A percentile compares a stretch with the other conserved stretches of the same genome.
These are phyloP conservation scores for Ammodytes marinus DNA, from an alignment of 2,113 vertebrate genomes.

Conservation along the genomic window DNA sequence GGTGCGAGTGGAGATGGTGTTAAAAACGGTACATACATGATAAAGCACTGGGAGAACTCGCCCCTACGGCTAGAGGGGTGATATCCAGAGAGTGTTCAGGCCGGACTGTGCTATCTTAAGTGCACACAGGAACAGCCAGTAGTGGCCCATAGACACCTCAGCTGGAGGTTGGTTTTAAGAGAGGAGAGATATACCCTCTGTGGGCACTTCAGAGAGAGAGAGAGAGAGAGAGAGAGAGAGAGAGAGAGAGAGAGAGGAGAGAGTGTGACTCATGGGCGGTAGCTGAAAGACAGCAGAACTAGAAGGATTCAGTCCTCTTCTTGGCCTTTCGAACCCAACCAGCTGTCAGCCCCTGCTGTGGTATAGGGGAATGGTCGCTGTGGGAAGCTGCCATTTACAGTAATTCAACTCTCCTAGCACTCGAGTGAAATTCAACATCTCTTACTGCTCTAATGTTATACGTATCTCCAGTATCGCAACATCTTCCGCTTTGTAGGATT, in stretches of 20 bases:
- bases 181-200: slow-evolving; percentile 47
- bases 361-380: slow-evolving; percentile 22
- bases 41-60: slow-evolving; percentile 49
- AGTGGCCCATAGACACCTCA: slow-evolving; percentile 61
- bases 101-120: slow-evolving; percentile 65
- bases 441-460: slow-evolving; percentile 25
- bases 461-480: slow-evolving; percentile 14
- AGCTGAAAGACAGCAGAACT: slow-evolving; percentile 36
- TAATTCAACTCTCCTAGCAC: slow-evolving; percentile 46
- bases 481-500: neutral
- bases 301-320: slow-evolving; percentile 19
- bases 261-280: slow-evolving; percentile 50
- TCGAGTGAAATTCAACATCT: slow-evolving; percentile 24
- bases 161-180: slow-evolving; percentile 49
- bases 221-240: too few relatives aligned
- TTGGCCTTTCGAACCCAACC: slow-evolving; percentile 22
- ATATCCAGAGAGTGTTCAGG: slow-evolving; percentile 49
- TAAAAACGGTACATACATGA: slow-evolving; percentile 61
- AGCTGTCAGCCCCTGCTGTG: slow-evolving; percentile 48
- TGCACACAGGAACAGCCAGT: slow-evolving; percentile 58
- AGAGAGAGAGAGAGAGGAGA: slow-evolving; percentile 18
- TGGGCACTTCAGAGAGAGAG: slow-evolving; percentile 38
- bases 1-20: slow-evolving; percentile 54
- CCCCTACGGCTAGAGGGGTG: slow-evolving; percentile 37
- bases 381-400: slow-evolving; percentile 46